Conservation (phyloP, 2,797 vertebrate genomes). For the Enteromius treurensis region DNA sequence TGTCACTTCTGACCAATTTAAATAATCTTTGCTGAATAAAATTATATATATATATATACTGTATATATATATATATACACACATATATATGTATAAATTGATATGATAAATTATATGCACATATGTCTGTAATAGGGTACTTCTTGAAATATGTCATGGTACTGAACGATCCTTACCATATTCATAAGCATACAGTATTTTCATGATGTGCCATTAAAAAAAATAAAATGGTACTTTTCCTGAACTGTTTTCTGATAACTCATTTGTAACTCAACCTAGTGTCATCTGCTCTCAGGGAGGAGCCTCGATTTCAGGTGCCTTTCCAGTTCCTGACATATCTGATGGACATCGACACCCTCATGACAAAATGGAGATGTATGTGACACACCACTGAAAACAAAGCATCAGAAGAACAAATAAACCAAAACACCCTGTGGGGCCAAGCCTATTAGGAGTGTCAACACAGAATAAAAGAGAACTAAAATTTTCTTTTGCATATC, state of each 20-base stretch:
- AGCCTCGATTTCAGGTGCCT: slow-evolving; percentile 96
- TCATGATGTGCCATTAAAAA: neutral
- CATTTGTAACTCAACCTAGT: neutral
- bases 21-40: neutral
- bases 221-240: neutral
- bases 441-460: neutral
- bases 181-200: neutral
- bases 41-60: neutral
- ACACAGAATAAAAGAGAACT: neutral
- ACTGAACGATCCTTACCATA: neutral
- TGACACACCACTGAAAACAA: slow-evolving; percentile 18
- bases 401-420: neutral
- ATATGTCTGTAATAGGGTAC: neutral
- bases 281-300: slow-evolving; percentile 79
- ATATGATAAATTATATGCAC: no score
- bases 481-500: neutral
- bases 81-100: neutral
- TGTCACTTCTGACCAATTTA: neutral
- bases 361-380: slow-evolving; percentile 99
- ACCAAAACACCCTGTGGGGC: neutral
- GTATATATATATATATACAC: no score
- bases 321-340: slow-evolving; percentile 94
- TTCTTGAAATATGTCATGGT: neutral
- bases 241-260: neutral
- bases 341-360: slow-evolving; percentile 93